Conservation (phyloP, 2,113 vertebrate species). For the Hiodon tergisus region DNA sequence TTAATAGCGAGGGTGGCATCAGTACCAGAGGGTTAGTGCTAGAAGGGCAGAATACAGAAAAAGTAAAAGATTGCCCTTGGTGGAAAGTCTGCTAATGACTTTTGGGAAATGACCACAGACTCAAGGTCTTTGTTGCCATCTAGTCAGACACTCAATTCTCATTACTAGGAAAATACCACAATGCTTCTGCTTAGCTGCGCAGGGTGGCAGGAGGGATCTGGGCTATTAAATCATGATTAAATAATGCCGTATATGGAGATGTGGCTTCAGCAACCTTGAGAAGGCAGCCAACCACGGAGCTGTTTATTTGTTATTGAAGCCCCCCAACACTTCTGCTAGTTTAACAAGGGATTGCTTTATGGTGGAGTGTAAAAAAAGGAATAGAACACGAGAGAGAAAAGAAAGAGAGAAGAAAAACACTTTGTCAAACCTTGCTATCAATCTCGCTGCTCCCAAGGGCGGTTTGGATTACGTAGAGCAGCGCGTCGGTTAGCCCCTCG, state of each 20-base stretch:
- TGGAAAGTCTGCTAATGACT: conserved; percentile 27
- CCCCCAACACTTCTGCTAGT: neutral
- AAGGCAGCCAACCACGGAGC: conserved; percentile 48
- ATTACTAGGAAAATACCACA: conserved; percentile 45
- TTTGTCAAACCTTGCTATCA: conserved; percentile 90
- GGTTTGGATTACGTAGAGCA: conserved; percentile 95
- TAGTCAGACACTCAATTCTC: conserved; percentile 49
- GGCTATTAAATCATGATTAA: conserved; percentile 63
- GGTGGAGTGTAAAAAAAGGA: neutral
- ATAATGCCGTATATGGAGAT: conserved; percentile 49
- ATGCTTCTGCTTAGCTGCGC: conserved; percentile 39
- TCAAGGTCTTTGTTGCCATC: conserved; percentile 21
- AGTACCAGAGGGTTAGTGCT: neutral
- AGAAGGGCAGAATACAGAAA: neutral
- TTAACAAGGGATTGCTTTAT: conserved; percentile 8
- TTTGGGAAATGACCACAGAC: conserved; percentile 37
- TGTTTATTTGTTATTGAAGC: conserved; percentile 53
- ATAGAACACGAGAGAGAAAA: neutral
- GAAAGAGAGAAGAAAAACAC: neutral
- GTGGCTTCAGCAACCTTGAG: conserved; percentile 58
- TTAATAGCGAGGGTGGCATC: neutral
- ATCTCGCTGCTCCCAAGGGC: conserved; percentile 96
- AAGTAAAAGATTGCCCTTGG: conserved; percentile 16
- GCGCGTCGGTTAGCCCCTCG: conserved; percentile 91
- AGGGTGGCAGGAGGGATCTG: conserved; percentile 32